A percentile compares a stretch with the other conserved stretches of the same genome.
phyloP scores from a whole-genome alignment of 2,113 vertebrate genomes.

The Zosterops japonicus region DNA sequence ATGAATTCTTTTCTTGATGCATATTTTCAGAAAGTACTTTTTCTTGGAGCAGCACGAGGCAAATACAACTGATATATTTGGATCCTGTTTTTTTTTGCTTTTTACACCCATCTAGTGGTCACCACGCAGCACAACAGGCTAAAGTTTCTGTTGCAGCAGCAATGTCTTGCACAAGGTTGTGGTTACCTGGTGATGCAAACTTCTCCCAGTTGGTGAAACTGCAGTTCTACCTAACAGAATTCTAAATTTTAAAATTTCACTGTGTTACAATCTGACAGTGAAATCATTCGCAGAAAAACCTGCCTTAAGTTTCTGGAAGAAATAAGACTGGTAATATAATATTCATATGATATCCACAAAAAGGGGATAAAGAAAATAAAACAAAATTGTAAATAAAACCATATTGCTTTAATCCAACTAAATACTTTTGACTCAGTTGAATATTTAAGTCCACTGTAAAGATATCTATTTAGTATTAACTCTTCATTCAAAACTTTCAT shows the following conservation, averaged over 20 bases:
- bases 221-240: background rate
- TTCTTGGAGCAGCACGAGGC: background rate
- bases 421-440: background rate
- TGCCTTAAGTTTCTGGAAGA: background rate
- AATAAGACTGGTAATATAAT: background rate
- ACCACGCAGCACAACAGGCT: background rate
- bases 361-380: background rate
- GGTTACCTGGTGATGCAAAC: background rate
- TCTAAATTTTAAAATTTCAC: background rate
- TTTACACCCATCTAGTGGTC: conserved; percentile 56
- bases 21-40: background rate
- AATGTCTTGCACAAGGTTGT: fast-evolving
- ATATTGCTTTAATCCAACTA: background rate
- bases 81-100: background rate
- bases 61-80: background rate
- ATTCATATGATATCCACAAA: background rate
- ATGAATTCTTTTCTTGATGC: background rate
- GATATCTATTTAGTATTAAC: background rate
- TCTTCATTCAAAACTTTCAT: background rate
- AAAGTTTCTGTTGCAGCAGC: background rate
- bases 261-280: background rate
- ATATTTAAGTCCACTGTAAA: background rate
- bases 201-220: background rate
- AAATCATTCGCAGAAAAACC: background rate
- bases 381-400: background rate